phyloP scores from a whole-genome alignment of 2,888 invertebrate species.

The Sesia bembeciformis region DNA sequence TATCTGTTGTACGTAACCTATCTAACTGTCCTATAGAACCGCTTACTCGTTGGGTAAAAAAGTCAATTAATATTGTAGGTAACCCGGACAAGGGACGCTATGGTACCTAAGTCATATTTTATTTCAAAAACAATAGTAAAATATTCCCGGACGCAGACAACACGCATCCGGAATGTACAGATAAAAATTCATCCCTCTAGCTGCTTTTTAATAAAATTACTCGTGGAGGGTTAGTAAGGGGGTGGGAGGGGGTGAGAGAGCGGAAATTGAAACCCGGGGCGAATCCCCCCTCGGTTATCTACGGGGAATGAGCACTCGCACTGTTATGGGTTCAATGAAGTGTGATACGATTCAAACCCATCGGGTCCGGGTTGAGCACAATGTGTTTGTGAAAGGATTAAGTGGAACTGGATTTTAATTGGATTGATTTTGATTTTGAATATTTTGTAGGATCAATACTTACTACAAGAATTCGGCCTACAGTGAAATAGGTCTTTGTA shows the following conservation, averaged over 20 bases:
- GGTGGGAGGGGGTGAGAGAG: slow-evolving; percentile 21
- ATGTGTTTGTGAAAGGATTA: slow-evolving; percentile 3
- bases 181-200: slow-evolving; percentile 53
- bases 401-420: slow-evolving; percentile 6
- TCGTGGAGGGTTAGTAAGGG: slow-evolving; percentile 14
- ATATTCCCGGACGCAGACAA: slow-evolving; percentile 1
- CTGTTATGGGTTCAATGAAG: slow-evolving; percentile 45
- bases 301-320: slow-evolving; percentile 22
- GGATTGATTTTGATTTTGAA: neutral
- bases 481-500: neutral
- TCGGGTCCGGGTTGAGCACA: neutral
- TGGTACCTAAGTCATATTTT: neutral
- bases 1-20: neutral
- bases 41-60: too few species aligned
- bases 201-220: slow-evolving; percentile 68
- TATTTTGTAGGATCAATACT: too few species aligned
- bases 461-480: too few species aligned
- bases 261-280: slow-evolving; percentile 61
- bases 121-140: neutral
- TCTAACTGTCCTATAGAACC: too few species aligned
- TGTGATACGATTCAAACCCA: slow-evolving; percentile 28
- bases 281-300: slow-evolving; percentile 49
- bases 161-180: slow-evolving; percentile 35
- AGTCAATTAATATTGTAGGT: too few species aligned
- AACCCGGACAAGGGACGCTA: too few species aligned